These are phyloP conservation scores for Nyctibius grandis DNA, from an alignment of 2,797 vertebrate species.

Conservation along the genomic window DNA sequence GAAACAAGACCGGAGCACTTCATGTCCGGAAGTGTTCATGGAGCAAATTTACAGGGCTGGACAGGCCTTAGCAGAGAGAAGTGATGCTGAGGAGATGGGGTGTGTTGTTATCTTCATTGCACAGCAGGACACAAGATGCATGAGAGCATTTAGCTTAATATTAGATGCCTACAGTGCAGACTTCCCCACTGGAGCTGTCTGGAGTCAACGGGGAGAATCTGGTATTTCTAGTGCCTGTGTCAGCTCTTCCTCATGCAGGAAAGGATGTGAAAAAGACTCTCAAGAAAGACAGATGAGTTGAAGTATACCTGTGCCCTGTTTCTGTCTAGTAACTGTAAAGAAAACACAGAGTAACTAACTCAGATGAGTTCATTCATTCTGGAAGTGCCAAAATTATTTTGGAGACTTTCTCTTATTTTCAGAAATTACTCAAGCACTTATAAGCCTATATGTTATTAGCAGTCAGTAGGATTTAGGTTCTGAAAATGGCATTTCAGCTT, in stretches of 20 bases:
- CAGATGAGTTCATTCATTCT: neutral
- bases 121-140: neutral
- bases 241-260: neutral
- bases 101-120: neutral
- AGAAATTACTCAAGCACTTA: neutral
- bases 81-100: neutral
- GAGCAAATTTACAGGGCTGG: neutral
- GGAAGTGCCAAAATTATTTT: neutral
- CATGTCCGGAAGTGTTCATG: neutral
- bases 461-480: neutral
- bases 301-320: neutral
- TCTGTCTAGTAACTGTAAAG: neutral
- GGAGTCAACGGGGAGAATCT: neutral
- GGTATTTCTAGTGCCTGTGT: neutral
- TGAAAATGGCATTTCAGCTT: neutral
- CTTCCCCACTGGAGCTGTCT: neutral
- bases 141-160: neutral
- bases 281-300: neutral
- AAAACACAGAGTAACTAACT: neutral
- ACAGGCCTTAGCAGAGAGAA: neutral
- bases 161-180: neutral
- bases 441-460: neutral
- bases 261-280: neutral
- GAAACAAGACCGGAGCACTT: neutral
- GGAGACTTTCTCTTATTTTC: neutral